These are phyloP conservation scores for Acropora tenuis DNA, from an alignment of 64 coral and sea anemone species.

Conservation along the genomic window DNA sequence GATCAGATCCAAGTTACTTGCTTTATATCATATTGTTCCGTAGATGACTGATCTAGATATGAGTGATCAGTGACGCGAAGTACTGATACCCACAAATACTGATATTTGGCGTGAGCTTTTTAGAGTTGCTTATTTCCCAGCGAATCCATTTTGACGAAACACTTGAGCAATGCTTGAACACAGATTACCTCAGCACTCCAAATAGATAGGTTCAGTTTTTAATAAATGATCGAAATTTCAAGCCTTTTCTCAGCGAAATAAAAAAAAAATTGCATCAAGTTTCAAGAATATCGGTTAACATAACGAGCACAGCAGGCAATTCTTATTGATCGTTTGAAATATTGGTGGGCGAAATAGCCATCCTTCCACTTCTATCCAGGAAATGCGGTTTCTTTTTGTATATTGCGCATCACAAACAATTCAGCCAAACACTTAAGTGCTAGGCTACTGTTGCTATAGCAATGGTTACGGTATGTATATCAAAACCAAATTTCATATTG, in stretches of 20 bases:
- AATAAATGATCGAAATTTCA: no score
- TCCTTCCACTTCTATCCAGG: background rate
- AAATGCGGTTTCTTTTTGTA: background rate
- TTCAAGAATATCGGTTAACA: no score
- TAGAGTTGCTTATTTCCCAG: background rate
- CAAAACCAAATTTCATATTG: background rate
- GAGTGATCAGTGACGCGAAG: background rate
- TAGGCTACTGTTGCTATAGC: background rate
- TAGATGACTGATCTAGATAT: no score
- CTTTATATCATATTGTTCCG: background rate
- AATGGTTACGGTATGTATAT: background rate
- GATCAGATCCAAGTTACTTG: background rate
- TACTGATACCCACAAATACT: no score
- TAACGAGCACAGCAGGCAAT: no score
- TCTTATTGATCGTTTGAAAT: background rate
- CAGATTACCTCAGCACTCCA: background rate
- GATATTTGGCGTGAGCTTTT: background rate
- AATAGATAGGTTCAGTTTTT: no score
- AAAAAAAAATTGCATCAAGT: no score
- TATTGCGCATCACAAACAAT: background rate
- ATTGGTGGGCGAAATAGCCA: background rate
- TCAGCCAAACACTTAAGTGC: conserved; percentile 37
- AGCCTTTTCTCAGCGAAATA: no score
- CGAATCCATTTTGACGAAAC: background rate
- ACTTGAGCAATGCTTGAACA: background rate